phyloP scores from a whole-genome alignment of 2,888 invertebrate genomes.

The Cryptocephalus moraei region DNA sequence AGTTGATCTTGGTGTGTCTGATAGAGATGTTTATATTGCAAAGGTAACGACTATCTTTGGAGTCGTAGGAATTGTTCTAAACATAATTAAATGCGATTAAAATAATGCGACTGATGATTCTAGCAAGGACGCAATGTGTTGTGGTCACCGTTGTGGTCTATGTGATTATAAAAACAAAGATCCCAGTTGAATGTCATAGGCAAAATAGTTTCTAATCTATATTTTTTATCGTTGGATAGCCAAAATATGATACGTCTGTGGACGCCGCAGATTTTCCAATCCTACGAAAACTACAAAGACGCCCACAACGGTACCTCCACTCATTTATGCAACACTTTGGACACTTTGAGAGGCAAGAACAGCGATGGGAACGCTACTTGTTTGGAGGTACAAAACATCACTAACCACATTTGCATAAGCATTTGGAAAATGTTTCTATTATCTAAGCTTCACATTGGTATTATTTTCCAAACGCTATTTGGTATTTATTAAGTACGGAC shows the following conservation, averaged over 20 bases:
- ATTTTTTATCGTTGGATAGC: slow-evolving; percentile 11
- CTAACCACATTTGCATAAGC: no score
- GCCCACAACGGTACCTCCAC: slow-evolving; percentile 25
- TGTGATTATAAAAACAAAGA: no score
- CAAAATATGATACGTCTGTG: slow-evolving; percentile 72
- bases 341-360: slow-evolving; percentile 31
- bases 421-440: no score
- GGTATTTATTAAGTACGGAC: no score
- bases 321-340: slow-evolving; percentile 37
- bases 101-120: no score
- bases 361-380: background rate
- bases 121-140: no score
- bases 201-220: background rate
- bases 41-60: background rate
- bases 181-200: no score
- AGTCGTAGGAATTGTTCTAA: background rate
- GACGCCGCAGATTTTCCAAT: slow-evolving; percentile 75
- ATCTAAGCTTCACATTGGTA: no score
- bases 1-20: slow-evolving; percentile 23
- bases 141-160: no score
- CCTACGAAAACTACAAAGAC: slow-evolving; percentile 40
- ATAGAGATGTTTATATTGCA: slow-evolving; percentile 48
- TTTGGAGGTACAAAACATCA: no score
- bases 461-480: no score
- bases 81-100: no score